These are phyloP conservation scores for Grammomys surdaster DNA, from an alignment of 2,113 vertebrate species.

Conservation along the genomic window DNA sequence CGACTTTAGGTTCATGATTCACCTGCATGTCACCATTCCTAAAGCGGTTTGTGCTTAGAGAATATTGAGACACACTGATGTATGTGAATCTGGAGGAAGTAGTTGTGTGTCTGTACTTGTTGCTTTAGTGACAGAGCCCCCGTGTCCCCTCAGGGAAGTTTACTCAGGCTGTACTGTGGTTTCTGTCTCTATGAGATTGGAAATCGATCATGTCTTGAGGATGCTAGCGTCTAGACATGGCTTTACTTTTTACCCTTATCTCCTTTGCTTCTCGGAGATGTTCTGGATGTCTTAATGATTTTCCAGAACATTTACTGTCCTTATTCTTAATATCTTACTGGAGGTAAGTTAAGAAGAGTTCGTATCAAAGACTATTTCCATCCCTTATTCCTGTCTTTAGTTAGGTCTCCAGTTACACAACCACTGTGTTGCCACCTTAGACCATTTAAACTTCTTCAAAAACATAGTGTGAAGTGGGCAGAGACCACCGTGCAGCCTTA, in stretches of 20 bases:
- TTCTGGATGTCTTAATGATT: background rate
- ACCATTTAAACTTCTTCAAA: background rate
- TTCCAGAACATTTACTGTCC: background rate
- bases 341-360: background rate
- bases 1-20: background rate
- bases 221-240: background rate
- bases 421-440: background rate
- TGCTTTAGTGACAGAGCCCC: background rate
- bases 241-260: background rate
- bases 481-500: too few relatives aligned
- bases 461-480: background rate
- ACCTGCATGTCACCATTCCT: background rate
- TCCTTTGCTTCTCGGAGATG: constrained; percentile 31
- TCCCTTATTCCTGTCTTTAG: background rate
- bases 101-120: constrained; percentile 11
- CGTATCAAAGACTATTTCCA: background rate
- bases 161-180: constrained; percentile 38
- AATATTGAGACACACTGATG: background rate
- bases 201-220: background rate
- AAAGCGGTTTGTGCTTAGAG: background rate
- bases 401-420: background rate
- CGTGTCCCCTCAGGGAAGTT: background rate
- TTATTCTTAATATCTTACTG: background rate
- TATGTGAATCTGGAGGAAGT: constrained; percentile 61
- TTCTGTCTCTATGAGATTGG: background rate